A percentile compares a stretch with the other conserved stretches of the same genome.
phyloP scores from a whole-genome alignment of 1,140 invertebrate genomes.

The Ctenoplectra terminalis region DNA sequence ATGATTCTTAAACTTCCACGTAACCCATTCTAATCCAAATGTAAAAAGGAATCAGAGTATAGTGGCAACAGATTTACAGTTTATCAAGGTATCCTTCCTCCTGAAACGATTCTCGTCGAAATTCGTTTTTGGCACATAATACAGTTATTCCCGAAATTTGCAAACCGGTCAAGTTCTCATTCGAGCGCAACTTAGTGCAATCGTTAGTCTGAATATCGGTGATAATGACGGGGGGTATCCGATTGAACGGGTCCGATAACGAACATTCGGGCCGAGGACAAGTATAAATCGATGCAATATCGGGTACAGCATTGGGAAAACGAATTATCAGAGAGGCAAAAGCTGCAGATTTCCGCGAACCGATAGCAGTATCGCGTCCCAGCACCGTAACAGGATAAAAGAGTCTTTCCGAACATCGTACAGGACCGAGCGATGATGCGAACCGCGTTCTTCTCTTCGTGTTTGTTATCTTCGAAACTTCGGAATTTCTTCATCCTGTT shows the following conservation, averaged over 20 bases:
- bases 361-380: conserved; percentile 39
- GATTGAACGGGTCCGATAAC: conserved; percentile 36
- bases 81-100: not conserved
- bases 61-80: too few species aligned
- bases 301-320: conserved; percentile 23
- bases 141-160: conserved; percentile 41
- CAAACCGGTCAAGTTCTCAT: conserved; percentile 40
- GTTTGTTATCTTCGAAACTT: conserved; percentile 47
- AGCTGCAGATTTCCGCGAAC: conserved; percentile 50
- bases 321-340: conserved; percentile 28
- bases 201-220: conserved; percentile 33
- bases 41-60: not conserved
- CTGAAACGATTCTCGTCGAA: not conserved
- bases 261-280: not conserved
- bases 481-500: conserved; percentile 27
- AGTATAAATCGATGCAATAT: conserved; percentile 40
- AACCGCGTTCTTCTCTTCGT: conserved; percentile 33
- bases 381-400: conserved; percentile 24
- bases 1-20: too few species aligned
- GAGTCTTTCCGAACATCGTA: not conserved
- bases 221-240: conserved; percentile 38
- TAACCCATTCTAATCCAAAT: too few species aligned
- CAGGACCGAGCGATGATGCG: not conserved
- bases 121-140: conserved; percentile 20
- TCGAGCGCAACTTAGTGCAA: conserved; percentile 4